These are phyloP conservation scores for Labeo rohita DNA, from an alignment of 2,113 vertebrate species.

Conservation along the genomic window DNA sequence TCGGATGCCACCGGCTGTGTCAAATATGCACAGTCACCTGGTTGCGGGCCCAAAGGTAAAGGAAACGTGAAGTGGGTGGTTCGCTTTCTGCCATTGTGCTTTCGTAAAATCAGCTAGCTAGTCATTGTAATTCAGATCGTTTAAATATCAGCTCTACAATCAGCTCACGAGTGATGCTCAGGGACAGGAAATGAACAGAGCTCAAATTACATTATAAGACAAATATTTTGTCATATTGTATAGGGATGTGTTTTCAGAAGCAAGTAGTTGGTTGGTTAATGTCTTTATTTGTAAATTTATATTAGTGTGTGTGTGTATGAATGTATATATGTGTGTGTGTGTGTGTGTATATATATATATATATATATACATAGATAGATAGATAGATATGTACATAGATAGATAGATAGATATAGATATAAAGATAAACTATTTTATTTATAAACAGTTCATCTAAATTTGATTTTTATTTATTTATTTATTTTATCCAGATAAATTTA, in stretches of 20 bases:
- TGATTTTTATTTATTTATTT: no score
- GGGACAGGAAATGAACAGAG: constrained; percentile 40
- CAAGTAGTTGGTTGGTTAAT: background rate
- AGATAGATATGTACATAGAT: no score
- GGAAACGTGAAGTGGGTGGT: constrained; percentile 33
- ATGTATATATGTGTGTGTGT: no score
- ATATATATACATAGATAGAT: no score
- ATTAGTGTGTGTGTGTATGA: no score
- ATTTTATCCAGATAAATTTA: no score
- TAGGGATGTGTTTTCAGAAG: background rate
- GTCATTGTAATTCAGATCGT: constrained; percentile 6
- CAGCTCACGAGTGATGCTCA: background rate
- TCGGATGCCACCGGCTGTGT: constrained; percentile 32
- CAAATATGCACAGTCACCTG: constrained; percentile 18
- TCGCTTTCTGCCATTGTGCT: constrained; percentile 24
- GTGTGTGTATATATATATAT: no score
- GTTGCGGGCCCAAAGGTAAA: constrained; percentile 17
- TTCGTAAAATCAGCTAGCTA: constrained; percentile 5
- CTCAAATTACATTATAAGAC: background rate
- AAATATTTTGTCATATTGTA: background rate
- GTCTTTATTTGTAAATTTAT: no score
- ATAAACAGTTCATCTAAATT: no score
- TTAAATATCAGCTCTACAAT: background rate
- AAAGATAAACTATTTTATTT: no score
- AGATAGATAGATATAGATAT: no score